A percentile compares a stretch with the other conserved stretches of the same genome.
These are phyloP conservation scores for Rhinoptilus africanus DNA, from an alignment of 2,113 vertebrate genomes.

Conservation along the genomic window DNA sequence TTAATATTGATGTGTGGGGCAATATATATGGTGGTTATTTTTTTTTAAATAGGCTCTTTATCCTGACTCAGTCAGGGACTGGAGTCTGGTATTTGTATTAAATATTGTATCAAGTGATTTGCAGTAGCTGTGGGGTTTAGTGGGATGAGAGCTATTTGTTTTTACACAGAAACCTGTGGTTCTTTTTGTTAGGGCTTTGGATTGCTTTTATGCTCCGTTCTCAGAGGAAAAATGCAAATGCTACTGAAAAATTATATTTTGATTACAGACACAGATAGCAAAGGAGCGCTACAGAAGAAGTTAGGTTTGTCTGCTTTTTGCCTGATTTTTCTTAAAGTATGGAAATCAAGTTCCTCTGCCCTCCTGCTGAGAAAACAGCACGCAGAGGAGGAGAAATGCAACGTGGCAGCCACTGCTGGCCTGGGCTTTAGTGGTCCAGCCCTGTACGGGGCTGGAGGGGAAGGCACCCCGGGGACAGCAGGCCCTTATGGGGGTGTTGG, in stretches of 20 bases:
- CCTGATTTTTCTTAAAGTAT: background rate
- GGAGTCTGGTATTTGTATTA: conserved; percentile 30
- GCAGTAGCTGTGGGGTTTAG: conserved; percentile 1
- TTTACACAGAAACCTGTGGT: background rate
- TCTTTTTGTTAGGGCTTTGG: conserved; percentile 3
- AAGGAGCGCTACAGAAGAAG: background rate
- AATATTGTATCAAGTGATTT: conserved; percentile 40
- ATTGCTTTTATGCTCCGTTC: background rate
- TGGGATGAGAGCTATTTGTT: conserved; percentile 30
- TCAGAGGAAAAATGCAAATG: conserved; percentile 3
- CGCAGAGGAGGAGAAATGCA: background rate
- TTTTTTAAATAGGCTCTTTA: background rate
- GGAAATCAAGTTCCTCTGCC: background rate
- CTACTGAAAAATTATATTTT: background rate
- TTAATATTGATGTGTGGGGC: background rate
- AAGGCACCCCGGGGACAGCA: background rate
- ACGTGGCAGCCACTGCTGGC: rapidly evolving
- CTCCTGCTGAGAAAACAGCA: background rate
- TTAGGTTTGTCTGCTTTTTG: background rate
- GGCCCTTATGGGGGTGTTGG: rapidly evolving
- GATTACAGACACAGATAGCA: background rate
- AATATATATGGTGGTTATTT: background rate
- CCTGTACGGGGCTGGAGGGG: background rate
- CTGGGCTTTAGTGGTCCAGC: background rate
- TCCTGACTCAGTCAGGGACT: background rate